These are phyloP conservation scores for Malacosoma neustria DNA, from an alignment of 2,888 invertebrate species.

Conservation along the genomic window DNA sequence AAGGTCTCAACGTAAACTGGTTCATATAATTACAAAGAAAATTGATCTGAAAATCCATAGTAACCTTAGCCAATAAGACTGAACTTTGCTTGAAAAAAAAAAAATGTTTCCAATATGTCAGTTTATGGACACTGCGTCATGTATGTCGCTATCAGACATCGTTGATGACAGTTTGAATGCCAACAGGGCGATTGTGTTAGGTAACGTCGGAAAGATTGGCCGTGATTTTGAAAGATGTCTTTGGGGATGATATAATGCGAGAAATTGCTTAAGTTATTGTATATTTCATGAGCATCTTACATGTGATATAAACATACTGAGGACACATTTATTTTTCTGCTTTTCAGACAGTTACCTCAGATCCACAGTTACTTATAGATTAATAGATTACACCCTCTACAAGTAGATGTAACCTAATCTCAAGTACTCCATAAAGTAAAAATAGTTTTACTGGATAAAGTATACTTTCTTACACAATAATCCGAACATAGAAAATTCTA, in stretches of 20 bases:
- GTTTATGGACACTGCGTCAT: neutral
- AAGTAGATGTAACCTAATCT: no score
- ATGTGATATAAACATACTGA: no score
- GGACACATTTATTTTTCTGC: no score
- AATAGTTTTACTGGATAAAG: no score
- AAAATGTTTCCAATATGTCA: neutral
- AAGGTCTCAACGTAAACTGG: neutral
- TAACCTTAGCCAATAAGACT: neutral
- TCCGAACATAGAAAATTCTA: no score
- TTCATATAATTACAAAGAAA: neutral
- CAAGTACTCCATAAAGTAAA: no score
- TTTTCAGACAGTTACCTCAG: no score
- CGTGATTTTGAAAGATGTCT: neutral
- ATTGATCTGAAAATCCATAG: neutral
- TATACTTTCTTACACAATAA: no score
- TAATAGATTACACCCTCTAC: no score
- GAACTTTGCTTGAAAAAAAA: neutral
- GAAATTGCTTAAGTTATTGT: no score
- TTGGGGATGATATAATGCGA: neutral
- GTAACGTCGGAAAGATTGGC: conserved; percentile 4
- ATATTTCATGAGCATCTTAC: no score
- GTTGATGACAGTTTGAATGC: neutral
- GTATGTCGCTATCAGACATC: neutral
- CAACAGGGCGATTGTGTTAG: neutral
- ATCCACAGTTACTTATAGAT: no score